A percentile compares a stretch with the other conserved stretches of the same genome.
Conservation (phyloP, 2,888 invertebrate genomes). For the Melanostoma mellinum region DNA sequence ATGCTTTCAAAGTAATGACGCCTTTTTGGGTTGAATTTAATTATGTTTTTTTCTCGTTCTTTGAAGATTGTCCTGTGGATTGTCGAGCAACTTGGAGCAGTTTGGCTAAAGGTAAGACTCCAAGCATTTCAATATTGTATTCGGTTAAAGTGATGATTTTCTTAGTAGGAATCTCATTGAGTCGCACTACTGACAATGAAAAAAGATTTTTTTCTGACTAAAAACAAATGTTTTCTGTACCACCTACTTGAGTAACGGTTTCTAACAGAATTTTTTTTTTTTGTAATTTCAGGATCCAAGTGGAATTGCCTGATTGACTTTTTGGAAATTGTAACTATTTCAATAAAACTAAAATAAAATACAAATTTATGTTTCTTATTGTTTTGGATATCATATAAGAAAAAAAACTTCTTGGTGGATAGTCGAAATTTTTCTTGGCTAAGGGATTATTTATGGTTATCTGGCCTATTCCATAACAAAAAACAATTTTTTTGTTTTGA, state of each 20-base stretch:
- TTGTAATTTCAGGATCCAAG: constrained; percentile 7
- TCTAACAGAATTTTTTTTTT: constrained; percentile 2
- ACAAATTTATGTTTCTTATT: no score
- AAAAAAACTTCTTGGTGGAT: no score
- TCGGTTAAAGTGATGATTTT: constrained; percentile 55
- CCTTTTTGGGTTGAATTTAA: neutral
- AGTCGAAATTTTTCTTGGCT: no score
- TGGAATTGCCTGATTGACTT: neutral
- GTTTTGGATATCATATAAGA: no score
- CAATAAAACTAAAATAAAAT: no score
- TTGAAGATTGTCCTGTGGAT: no score
- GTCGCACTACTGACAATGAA: constrained; percentile 64
- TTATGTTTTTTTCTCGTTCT: no score
- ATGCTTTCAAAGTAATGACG: neutral
- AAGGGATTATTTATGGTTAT: no score
- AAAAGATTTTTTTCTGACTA: constrained; percentile 63
- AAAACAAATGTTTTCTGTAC: neutral
- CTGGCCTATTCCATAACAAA: no score
- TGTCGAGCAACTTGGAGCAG: no score
- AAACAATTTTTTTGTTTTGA: no score
- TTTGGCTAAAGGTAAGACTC: constrained; percentile 29
- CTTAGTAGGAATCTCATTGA: constrained; percentile 75
- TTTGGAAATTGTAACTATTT: neutral
- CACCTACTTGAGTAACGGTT: neutral
- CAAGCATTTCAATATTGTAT: neutral